phyloP scores from a whole-genome alignment of 2,797 vertebrate species.

The Xiphophorus birchmanni region DNA sequence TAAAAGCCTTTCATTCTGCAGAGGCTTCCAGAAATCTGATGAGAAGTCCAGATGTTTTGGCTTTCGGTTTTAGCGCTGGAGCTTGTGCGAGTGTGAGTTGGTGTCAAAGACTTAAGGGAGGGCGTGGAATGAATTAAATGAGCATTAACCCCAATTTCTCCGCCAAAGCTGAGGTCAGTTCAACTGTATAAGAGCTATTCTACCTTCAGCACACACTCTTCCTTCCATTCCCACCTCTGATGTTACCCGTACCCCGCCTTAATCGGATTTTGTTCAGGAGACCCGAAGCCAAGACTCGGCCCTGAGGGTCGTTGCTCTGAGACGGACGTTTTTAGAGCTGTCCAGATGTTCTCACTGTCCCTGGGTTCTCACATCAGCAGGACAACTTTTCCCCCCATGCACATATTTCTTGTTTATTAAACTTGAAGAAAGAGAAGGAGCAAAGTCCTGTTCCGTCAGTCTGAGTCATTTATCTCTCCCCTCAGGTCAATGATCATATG shows the following conservation, averaged over 20 bases:
- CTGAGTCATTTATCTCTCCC: constrained; percentile 2
- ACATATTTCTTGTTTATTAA: background rate
- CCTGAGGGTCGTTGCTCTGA: background rate
- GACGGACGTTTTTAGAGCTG: background rate
- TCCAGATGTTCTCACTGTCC: constrained; percentile 2
- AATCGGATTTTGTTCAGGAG: background rate
- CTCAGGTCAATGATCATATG: constrained; percentile 1
- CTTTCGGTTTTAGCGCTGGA: constrained; percentile 14
- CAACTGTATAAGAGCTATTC: constrained; percentile 14
- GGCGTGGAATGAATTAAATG: constrained; percentile 41
- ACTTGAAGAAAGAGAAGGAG: background rate
- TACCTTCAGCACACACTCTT: background rate
- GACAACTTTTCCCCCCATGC: background rate
- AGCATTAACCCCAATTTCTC: constrained; percentile 56
- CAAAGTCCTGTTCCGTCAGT: constrained; percentile 4
- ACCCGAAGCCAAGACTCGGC: background rate
- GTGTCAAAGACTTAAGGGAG: background rate
- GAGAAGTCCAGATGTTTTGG: constrained; percentile 73
- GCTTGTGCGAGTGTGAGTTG: background rate
- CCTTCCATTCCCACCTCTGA: background rate
- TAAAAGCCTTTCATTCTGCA: background rate
- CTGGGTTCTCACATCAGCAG: background rate
- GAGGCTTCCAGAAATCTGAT: constrained; percentile 51
- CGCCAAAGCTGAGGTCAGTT: constrained; percentile 32
- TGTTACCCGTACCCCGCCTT: background rate